Percentiles rank a stretch among this genome's conserved stretches.
These are phyloP conservation scores for Pseudolaguvia tuberculata DNA, from an alignment of 2,113 vertebrate genomes.

Conservation along the genomic window DNA sequence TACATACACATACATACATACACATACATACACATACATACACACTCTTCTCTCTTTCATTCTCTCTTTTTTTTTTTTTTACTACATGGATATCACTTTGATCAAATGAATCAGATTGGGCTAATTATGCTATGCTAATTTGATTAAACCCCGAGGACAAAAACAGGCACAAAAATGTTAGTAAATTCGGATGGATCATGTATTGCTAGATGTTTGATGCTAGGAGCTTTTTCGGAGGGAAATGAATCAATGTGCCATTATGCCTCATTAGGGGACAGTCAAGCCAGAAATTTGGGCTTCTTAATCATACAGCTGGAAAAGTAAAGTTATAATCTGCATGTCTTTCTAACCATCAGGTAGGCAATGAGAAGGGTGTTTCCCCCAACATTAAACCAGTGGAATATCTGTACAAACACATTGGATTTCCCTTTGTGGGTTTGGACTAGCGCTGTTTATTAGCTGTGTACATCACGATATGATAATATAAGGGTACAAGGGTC, in stretches of 20 bases:
- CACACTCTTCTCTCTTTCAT: constrained; percentile 8
- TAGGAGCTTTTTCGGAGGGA: background rate
- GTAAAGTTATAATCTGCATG: constrained; percentile 3
- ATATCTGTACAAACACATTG: background rate
- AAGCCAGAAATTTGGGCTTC: constrained; percentile 27
- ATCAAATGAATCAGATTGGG: constrained; percentile 52
- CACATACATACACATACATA: constrained; percentile 36
- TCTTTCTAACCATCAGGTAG: background rate
- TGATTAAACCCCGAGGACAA: constrained; percentile 45
- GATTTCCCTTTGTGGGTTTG: background rate
- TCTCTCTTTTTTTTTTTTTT: background rate
- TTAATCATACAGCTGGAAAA: constrained; percentile 12
- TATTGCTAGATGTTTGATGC: constrained; percentile 5
- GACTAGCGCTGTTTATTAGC: no score
- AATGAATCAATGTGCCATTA: constrained; percentile 21
- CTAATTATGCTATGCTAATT: constrained; percentile 57
- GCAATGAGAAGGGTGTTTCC: background rate
- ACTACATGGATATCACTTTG: background rate
- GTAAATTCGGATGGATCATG: background rate
- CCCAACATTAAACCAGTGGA: background rate
- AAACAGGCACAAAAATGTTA: constrained; percentile 7
- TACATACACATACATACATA: no score
- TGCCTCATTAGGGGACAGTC: background rate
- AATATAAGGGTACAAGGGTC: no score
- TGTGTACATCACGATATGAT: no score